Evolutionary conservation across 1,140 invertebrate species (phyloP), one percentile per base, ranked within the genome.

Genomic region (Drosophila nasuta): DNA sequence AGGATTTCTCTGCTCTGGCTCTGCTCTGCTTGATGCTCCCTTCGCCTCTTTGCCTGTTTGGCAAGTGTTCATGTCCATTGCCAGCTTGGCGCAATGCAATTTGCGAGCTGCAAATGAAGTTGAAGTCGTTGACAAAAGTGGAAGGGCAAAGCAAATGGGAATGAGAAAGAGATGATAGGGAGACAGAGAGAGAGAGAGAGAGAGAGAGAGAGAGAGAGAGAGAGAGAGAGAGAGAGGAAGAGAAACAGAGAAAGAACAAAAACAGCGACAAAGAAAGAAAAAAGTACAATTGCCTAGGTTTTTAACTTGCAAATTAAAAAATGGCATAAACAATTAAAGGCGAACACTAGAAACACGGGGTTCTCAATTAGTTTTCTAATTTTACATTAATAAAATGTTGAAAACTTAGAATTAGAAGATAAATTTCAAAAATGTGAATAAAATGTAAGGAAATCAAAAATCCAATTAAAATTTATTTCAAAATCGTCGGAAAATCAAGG

Each of bases 91-190:
- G 25, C 68, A 83, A 83, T 81, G 74, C 77, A 85, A 85, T 85
- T 85, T 86, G 58, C 64, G 68, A 41, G 72, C 66, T 71, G 66
- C 60, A 85, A 70, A 71, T 68, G 64, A 85, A 69, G 81, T 74
- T 80, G 81, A 64, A 60, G 46, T 41, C 45, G 59, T 30, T 20
- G 56, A 30, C 28, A 3, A 46, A 51, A 46, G 45, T 41, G 48
- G 4, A 15, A 56, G 3, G 5, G 54, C 13, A 13, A 30, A n/a
- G 3, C n/a, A 52, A 52, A 11, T 20, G 20, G n/a, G 17, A 30
- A 28, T 10, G 20, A 17, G 46, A 7, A 49, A 13, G 4, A 4
- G 11, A 13, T 3, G 43, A 11, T n/a, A 45, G 43, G n/a, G 43
- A 45, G n/a, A 45, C 8, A 13, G n/a, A 45, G n/a, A 45, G 41